phyloP scores from a whole-genome alignment of 2,113 vertebrate genomes.

The Agapornis roseicollis region DNA sequence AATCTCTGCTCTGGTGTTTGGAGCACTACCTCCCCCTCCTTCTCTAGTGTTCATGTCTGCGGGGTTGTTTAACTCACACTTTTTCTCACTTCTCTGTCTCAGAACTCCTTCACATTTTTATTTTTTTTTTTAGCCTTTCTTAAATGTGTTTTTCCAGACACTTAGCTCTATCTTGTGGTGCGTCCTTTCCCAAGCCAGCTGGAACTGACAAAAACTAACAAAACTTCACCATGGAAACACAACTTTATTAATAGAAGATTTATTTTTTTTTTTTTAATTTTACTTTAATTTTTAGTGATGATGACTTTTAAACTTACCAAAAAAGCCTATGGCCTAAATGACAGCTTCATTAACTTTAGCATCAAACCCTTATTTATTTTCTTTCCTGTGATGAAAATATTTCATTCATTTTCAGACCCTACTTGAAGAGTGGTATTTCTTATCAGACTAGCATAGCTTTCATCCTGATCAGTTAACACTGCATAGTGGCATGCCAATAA shows the following conservation, averaged over 20 bases:
- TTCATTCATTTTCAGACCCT: background rate
- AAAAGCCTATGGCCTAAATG: background rate
- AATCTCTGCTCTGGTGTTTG: background rate
- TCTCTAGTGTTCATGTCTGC: background rate
- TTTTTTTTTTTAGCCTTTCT: background rate
- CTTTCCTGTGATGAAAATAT: background rate
- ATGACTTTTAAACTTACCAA: background rate
- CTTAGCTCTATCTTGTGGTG: background rate
- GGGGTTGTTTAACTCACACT: background rate
- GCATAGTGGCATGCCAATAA: too few species aligned
- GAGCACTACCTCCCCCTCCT: accelerated
- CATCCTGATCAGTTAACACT: background rate
- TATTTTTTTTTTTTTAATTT: background rate
- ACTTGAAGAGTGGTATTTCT: background rate
- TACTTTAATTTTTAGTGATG: background rate
- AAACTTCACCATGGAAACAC: background rate
- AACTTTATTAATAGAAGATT: background rate
- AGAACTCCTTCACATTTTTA: background rate
- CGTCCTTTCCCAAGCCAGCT: background rate
- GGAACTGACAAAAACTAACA: background rate
- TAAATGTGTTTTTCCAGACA: background rate
- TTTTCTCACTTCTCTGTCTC: background rate
- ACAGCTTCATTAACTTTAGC: background rate
- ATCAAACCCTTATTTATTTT: background rate
- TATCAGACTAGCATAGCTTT: background rate